Percentiles rank a stretch among this genome's conserved stretches.
Evolutionary conservation across 2,113 vertebrate species (phyloP).

Genomic region (Rhipidura dahli): DNA sequence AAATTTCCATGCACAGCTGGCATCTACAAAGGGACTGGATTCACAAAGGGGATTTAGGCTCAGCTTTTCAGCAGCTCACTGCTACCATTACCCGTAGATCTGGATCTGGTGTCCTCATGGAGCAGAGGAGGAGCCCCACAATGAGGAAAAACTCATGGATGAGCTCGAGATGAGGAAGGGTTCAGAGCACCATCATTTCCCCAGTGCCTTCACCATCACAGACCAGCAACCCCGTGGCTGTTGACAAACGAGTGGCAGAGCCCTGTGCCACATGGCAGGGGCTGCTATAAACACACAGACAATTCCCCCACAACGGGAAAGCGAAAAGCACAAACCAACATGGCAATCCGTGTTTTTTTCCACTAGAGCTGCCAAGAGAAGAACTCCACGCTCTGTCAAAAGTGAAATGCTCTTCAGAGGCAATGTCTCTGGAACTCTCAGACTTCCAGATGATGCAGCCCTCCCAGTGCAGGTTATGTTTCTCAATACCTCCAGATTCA

Average conservation of each 20-base stretch:
- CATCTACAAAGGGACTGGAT: background rate
- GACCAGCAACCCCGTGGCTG: background rate
- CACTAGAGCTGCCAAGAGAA: background rate
- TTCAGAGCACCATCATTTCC: background rate
- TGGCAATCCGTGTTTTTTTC: background rate
- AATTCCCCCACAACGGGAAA: background rate
- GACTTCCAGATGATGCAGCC: background rate
- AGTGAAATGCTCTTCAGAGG: background rate
- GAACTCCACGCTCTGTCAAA: background rate
- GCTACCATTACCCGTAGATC: background rate
- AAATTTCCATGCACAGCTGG: slow-evolving; percentile 17
- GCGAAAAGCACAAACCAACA: background rate
- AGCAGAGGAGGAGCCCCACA: background rate
- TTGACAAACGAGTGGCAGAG: background rate
- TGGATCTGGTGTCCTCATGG: background rate
- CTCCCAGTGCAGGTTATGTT: background rate
- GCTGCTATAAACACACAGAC: background rate
- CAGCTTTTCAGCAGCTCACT: background rate
- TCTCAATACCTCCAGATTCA: background rate
- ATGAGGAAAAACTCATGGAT: background rate
- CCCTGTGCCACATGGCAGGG: background rate
- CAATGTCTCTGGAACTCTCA: background rate
- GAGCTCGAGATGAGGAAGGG: background rate
- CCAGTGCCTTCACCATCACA: too few relatives aligned
- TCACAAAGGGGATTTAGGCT: background rate